These are phyloP conservation scores for Corvus hawaiiensis DNA, from an alignment of 2,113 vertebrate genomes.

Conservation along the genomic window DNA sequence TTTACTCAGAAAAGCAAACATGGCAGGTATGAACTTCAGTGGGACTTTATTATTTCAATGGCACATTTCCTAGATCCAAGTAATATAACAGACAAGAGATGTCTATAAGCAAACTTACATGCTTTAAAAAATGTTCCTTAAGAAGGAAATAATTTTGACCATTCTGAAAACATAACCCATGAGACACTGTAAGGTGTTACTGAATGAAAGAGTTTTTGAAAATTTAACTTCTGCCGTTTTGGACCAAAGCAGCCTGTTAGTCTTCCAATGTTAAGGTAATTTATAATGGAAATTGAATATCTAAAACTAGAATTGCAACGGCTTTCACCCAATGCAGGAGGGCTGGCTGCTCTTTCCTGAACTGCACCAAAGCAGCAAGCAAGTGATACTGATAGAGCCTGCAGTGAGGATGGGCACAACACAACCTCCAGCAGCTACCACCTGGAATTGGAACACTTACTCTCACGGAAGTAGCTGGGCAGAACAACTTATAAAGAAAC, in stretches of 20 bases:
- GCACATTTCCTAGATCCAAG: background rate
- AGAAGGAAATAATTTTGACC: background rate
- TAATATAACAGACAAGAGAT: background rate
- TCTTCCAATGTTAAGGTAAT: background rate
- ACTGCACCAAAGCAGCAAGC: background rate
- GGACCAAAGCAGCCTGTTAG: background rate
- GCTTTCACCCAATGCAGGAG: background rate
- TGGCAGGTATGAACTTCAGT: background rate
- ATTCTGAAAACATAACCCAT: background rate
- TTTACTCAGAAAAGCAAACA: background rate
- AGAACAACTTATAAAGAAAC: background rate
- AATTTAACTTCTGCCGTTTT: background rate
- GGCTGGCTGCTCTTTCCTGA: background rate
- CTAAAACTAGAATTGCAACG: background rate
- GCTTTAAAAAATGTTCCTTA: background rate
- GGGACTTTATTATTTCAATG: background rate
- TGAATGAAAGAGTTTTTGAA: background rate
- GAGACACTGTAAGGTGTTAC: background rate
- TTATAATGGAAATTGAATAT: background rate
- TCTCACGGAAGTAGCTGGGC: background rate
- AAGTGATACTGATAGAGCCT: background rate
- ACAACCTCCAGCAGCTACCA: background rate
- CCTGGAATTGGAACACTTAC: background rate
- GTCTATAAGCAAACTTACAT: background rate
- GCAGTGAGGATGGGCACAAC: background rate